Base-by-base conservation (phyloP, 2,888 invertebrate species). In the Scaptomyza parva region DNA sequence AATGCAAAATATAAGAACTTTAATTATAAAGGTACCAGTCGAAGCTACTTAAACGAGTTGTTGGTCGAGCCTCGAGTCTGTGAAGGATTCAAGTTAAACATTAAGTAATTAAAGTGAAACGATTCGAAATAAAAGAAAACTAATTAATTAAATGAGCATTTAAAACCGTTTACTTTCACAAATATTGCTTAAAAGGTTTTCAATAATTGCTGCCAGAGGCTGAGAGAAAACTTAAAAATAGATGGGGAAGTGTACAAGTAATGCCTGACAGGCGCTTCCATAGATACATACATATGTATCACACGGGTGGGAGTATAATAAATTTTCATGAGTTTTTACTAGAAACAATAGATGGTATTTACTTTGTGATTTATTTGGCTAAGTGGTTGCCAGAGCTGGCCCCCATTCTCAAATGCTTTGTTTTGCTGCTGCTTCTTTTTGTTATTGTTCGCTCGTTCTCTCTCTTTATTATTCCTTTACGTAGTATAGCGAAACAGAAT, bases 261-360 rank as follows among this genome's bases (percentile, higher is more conserved):
- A 63, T 45, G 75, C 24, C 70, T 75, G 76, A 58, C 70, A 59
- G 60, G n/a, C 44, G 26, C 24, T 24, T 40, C 35, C 47, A 55
- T 51, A 43, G 35, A 37, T 11, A n/a, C 24, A 20, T 40, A 30
- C 47, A 55, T 51, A 43, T 40, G 40, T 11, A n/a, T n/a, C n/a
- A 37, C 37, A 9, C 35, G 30, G 55, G 55, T 39, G 58, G 66
- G 59, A 70, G 70, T 64, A 55, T 68, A 65, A 83, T 81, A 84
- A 77, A 85, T 81, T 84, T 78, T 81, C 76, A 78, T 75, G 85
- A 78, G 75, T 81, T 81, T 77, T 71, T 74, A 63, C 65, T 65
- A 67, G 69, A 81, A 81, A 81, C 81, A 84, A 81, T 82, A 78
- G 85, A 85, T 81, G 78, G 85, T 81, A 85, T 85, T 81, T 81